phyloP scores from a whole-genome alignment of 2,113 vertebrate species.

The Brachirus orientalis region DNA sequence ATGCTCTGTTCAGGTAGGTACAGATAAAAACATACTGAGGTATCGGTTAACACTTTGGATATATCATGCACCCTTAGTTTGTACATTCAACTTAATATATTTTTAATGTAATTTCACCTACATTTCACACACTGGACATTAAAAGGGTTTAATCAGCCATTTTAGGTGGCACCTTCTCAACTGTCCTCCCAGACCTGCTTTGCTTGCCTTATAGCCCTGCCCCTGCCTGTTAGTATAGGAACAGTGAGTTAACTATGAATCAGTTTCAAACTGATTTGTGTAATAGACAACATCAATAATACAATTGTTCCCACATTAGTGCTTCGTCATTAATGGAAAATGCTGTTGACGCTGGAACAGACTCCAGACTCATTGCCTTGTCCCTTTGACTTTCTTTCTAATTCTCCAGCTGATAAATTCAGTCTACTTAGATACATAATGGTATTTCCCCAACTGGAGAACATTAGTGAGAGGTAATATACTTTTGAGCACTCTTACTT shows the following conservation, averaged over 20 bases:
- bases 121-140: too few species aligned
- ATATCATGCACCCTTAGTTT: too few species aligned
- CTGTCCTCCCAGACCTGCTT: too few species aligned
- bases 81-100: too few species aligned
- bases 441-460: conserved; percentile 45
- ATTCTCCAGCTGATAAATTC: conserved; percentile 47
- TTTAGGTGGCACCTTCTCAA: too few species aligned
- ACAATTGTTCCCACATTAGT: conserved; percentile 25
- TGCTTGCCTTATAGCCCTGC: too few species aligned
- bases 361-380: conserved; percentile 45
- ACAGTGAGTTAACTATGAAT: conserved; percentile 18
- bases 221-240: too few species aligned
- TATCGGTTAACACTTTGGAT: too few species aligned
- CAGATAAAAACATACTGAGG: too few species aligned
- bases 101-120: too few species aligned
- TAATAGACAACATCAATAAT: conserved; percentile 22
- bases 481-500: conserved; percentile 51
- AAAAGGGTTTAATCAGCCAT: too few species aligned
- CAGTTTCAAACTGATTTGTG: conserved; percentile 19
- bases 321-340: conserved; percentile 46
- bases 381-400: conserved; percentile 44
- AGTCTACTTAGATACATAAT: conserved; percentile 49
- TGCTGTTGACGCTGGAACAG: conserved; percentile 24
- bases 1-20: too few species aligned
- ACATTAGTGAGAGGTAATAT: conserved; percentile 57